phyloP scores from a whole-genome alignment of 2,888 invertebrate genomes.

The Liopterus haemorrhoidalis region DNA sequence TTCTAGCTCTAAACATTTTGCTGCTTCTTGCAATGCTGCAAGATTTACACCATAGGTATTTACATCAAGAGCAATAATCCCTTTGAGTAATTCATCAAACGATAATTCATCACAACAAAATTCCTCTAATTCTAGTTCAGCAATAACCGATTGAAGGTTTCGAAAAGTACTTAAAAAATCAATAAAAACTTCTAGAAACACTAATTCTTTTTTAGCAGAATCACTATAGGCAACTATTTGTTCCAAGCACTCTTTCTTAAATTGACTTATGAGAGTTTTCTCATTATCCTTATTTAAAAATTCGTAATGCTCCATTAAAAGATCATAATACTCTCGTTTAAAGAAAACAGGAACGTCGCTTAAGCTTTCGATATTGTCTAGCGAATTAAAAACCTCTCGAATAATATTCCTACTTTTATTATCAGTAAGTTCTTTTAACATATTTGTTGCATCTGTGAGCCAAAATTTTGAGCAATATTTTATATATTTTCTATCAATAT shows the following conservation, averaged over 20 bases:
- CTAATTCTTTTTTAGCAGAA: slow-evolving; percentile 22
- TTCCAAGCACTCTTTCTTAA: slow-evolving; percentile 15
- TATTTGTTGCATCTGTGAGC: slow-evolving; percentile 2
- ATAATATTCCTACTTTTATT: slow-evolving; percentile 12
- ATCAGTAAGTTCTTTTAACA: slow-evolving; percentile 9
- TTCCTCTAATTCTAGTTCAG: slow-evolving; percentile 14
- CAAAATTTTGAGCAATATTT: slow-evolving; percentile 21
- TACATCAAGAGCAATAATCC: slow-evolving; percentile 18
- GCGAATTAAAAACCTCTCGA: slow-evolving; percentile 13
- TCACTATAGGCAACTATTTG: slow-evolving; percentile 10
- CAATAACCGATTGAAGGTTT: slow-evolving; percentile 11
- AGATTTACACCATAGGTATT: slow-evolving; percentile 13
- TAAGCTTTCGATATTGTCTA: slow-evolving; percentile 15
- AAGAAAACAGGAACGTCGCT: slow-evolving; percentile 15
- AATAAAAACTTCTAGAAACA: slow-evolving; percentile 18
- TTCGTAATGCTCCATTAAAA: slow-evolving; percentile 11
- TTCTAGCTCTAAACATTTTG: slow-evolving; percentile 7
- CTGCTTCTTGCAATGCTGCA: slow-evolving; percentile 15
- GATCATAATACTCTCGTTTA: slow-evolving; percentile 13
- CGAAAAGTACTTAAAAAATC: slow-evolving; percentile 20
- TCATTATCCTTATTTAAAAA: not conserved
- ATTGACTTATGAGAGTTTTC: slow-evolving; percentile 5
- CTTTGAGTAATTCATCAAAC: slow-evolving; percentile 15
- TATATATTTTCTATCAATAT: slow-evolving; percentile 24
- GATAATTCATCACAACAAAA: slow-evolving; percentile 20